A percentile compares a stretch with the other conserved stretches of the same genome.
These are phyloP conservation scores for Oncorhynchus masou DNA, from an alignment of 2,113 vertebrate genomes.

Conservation along the genomic window DNA sequence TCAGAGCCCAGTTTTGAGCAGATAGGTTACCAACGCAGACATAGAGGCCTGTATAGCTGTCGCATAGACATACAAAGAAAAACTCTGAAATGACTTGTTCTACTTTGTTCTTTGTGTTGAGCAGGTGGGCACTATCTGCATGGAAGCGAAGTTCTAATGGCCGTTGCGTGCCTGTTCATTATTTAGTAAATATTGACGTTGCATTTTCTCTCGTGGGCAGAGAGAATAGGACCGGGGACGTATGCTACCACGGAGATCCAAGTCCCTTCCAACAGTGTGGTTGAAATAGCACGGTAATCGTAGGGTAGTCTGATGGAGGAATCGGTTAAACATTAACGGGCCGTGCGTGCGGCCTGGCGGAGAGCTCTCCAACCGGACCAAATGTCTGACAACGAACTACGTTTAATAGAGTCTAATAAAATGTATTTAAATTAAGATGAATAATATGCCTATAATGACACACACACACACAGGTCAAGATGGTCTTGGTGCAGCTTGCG, in stretches of 20 bases:
- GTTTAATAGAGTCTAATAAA: too few relatives aligned
- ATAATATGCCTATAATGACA: too few relatives aligned
- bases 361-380: not conserved
- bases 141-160: not conserved
- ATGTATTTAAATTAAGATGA: too few relatives aligned
- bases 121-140: not conserved
- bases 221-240: not conserved
- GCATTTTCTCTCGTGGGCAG: not conserved
- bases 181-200: not conserved
- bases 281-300: not conserved
- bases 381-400: not conserved
- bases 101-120: not conserved
- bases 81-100: not conserved
- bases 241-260: not conserved
- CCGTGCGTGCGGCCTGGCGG: not conserved
- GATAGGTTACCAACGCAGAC: too few relatives aligned
- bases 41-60: too few relatives aligned
- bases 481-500: too few relatives aligned
- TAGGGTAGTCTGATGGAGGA: not conserved
- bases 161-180: not conserved
- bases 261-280: not conserved
- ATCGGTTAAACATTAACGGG: slow-evolving; percentile 5
- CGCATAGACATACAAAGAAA: not conserved
- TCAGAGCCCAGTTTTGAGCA: too few relatives aligned
- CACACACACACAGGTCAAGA: too few relatives aligned